These are phyloP conservation scores for Campylomormyrus tamandua DNA, from an alignment of 2,113 vertebrate genomes.

Conservation along the genomic window DNA sequence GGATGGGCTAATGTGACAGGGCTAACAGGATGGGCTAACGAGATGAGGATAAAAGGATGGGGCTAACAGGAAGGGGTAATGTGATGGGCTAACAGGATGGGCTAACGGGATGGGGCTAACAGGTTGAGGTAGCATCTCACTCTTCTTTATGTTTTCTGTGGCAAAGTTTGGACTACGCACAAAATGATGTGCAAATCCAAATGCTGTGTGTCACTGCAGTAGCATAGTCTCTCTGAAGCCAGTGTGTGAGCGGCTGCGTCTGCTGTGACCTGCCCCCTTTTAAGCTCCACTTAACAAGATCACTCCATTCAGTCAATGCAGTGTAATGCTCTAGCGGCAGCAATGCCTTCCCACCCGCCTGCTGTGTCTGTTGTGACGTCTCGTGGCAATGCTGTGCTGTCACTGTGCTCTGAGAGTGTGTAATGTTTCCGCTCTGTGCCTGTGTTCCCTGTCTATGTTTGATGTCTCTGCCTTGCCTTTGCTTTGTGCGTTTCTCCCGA, in stretches of 20 bases:
- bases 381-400: not conserved
- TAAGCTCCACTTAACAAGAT: not conserved
- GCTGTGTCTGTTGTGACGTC: not conserved
- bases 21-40: too few relatives aligned
- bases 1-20: too few relatives aligned
- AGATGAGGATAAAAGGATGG: too few relatives aligned
- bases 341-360: not conserved
- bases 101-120: not conserved
- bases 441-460: not conserved
- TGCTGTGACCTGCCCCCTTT: not conserved
- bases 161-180: not conserved
- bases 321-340: not conserved
- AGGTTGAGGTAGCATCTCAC: not conserved
- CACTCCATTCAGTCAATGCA: not conserved
- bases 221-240: not conserved
- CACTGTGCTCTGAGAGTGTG: not conserved
- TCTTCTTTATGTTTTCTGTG: not conserved
- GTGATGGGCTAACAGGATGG: too few relatives aligned
- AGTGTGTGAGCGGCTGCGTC: not conserved
- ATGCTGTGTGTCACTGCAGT: not conserved
- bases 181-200: not conserved
- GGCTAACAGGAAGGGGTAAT: not conserved
- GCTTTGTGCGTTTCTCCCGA: not conserved
- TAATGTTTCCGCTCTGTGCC: not conserved
- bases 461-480: not conserved